Conservation (phyloP, 2,888 invertebrate genomes). For the Muscina levida region DNA sequence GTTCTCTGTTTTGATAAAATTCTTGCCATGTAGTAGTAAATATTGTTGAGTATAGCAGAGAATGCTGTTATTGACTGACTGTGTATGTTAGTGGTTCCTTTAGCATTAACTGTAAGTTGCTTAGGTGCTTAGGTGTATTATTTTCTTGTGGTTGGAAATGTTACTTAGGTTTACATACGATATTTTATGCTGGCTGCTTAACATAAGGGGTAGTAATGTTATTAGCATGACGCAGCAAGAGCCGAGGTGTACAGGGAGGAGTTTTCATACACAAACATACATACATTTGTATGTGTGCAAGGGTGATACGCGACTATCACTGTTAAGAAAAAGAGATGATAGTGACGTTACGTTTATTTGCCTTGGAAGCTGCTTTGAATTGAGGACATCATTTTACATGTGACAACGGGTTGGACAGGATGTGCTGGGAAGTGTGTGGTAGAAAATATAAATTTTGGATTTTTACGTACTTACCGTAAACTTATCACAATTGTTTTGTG, state of each 20-base stretch:
- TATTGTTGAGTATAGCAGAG: background rate
- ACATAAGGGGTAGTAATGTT: slow-evolving; percentile 36
- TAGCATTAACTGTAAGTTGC: slow-evolving; percentile 42
- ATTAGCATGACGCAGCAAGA: background rate
- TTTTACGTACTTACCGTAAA: no score
- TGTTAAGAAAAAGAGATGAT: slow-evolving; percentile 1
- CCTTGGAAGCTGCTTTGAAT: no score
- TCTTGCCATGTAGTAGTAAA: slow-evolving; percentile 16
- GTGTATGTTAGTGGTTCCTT: background rate
- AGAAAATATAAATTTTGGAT: background rate
- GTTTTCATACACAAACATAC: no score
- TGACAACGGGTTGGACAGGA: background rate
- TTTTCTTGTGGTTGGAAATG: background rate
- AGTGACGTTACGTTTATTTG: no score
- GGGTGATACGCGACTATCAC: background rate
- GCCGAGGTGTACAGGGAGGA: no score
- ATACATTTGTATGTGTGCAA: slow-evolving; percentile 1
- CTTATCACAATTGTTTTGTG: no score
- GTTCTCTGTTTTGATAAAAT: slow-evolving; percentile 63
- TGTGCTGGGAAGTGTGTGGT: no score
- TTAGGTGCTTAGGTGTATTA: slow-evolving; percentile 47
- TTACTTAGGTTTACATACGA: background rate
- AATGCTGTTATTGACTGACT: background rate
- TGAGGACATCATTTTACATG: background rate
- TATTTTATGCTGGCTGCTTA: slow-evolving; percentile 37